These are phyloP conservation scores for Archilochus colubris DNA, from an alignment of 2,113 vertebrate genomes.

Conservation along the genomic window DNA sequence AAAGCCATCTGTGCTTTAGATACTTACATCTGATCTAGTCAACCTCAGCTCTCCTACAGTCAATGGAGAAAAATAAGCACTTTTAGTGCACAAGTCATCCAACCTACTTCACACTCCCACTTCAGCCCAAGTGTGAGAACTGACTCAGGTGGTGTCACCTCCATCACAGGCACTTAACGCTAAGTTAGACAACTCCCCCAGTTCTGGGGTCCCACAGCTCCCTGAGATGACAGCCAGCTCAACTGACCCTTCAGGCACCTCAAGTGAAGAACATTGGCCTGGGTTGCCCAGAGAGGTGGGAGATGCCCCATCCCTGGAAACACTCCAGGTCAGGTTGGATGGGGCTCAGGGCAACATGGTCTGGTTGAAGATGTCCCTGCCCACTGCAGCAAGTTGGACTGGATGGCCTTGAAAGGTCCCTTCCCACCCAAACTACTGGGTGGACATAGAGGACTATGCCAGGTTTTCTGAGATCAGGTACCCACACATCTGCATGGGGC, in stretches of 20 bases:
- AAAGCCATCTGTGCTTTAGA: background rate
- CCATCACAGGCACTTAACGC: background rate
- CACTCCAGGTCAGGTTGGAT: background rate
- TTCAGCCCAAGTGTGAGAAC: background rate
- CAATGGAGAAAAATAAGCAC: background rate
- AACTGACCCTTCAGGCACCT: rapidly evolving
- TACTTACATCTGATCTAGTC: background rate
- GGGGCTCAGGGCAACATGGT: background rate
- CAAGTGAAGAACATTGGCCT: background rate
- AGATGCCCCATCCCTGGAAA: background rate
- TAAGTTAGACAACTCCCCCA: background rate
- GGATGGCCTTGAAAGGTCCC: background rate
- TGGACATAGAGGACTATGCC: background rate
- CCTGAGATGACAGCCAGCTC: background rate
- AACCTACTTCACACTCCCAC: constrained; percentile 27
- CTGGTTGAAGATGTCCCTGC: background rate
- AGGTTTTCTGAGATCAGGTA: background rate
- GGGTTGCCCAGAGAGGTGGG: background rate
- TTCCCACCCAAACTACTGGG: background rate
- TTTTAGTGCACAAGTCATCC: background rate
- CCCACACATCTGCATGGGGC: rapidly evolving
- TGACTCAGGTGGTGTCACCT: background rate
- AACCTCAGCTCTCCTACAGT: background rate
- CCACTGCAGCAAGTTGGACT: background rate
- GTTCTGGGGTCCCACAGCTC: background rate